Conservation (phyloP, 2,113 vertebrate genomes). For the Cairina moschata region DNA sequence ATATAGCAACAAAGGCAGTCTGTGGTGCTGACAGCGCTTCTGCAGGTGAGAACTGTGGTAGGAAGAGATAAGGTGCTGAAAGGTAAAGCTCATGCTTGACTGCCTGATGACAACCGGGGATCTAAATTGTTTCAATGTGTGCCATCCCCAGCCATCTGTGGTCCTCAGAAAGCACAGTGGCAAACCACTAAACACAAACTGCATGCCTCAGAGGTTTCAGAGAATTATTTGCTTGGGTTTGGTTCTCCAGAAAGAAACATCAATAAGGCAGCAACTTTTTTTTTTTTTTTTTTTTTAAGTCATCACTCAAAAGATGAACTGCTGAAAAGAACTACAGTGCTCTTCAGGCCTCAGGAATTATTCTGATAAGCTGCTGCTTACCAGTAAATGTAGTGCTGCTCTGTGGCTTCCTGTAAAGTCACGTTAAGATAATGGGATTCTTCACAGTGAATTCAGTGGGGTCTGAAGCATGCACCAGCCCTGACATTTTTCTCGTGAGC, state of each 20-base stretch:
- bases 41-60: background rate
- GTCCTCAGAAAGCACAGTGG: background rate
- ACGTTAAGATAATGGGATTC: background rate
- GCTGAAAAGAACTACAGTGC: background rate
- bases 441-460: background rate
- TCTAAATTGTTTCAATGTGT: background rate
- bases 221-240: background rate
- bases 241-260: background rate
- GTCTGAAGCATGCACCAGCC: background rate
- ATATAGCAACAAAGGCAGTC: background rate
- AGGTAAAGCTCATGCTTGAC: conserved; percentile 16
- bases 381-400: too few species aligned
- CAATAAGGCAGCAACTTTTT: background rate
- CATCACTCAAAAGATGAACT: background rate
- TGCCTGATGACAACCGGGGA: background rate
- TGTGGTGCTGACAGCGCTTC: background rate
- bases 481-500: background rate
- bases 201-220: background rate
- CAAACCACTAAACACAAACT: background rate
- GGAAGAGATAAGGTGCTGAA: background rate
- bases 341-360: background rate
- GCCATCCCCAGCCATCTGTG: conserved; percentile 55
- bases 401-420: background rate
- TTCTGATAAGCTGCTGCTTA: background rate
- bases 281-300: background rate